Percentiles rank a stretch among this genome's conserved stretches.
Evolutionary conservation across 2,888 invertebrate genomes (phyloP).

Genomic region (Plutella xylostella): DNA sequence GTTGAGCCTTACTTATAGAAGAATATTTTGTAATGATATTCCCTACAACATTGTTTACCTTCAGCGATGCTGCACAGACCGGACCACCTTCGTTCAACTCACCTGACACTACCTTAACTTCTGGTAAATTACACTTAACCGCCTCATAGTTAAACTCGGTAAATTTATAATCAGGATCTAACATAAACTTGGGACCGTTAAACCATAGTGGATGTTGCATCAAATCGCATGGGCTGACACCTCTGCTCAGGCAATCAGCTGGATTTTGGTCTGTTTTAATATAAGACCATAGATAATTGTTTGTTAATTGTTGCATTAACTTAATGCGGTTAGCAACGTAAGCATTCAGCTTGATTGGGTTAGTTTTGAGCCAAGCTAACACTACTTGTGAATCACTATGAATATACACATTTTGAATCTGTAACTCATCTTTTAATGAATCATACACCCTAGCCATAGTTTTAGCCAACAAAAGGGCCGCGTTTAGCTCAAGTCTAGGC

Average conservation of each 20-base stretch:
- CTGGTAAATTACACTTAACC: too few species aligned
- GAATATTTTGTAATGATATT: not conserved
- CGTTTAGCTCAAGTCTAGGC: conserved; percentile 17
- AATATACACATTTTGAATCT: conserved; percentile 11
- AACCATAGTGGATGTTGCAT: conserved; percentile 13
- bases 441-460: conserved; percentile 12
- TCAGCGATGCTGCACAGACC: not conserved
- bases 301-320: conserved; percentile 10
- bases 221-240: conserved; percentile 11
- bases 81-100: not conserved
- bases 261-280: conserved; percentile 12
- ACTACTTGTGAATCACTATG: conserved; percentile 21
- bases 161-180: not conserved
- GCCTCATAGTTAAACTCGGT: too few species aligned
- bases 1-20: not conserved
- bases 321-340: conserved; percentile 19
- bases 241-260: too few species aligned
- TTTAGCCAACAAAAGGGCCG: conserved; percentile 15
- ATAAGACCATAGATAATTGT: conserved; percentile 12
- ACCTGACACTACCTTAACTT: not conserved
- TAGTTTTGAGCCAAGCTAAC: conserved; percentile 17
- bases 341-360: conserved; percentile 11
- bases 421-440: conserved; percentile 7
- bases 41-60: not conserved
- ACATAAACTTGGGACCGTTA: not conserved